Conservation (phyloP, 1,140 invertebrate species). For the Liolophura sinensis region DNA sequence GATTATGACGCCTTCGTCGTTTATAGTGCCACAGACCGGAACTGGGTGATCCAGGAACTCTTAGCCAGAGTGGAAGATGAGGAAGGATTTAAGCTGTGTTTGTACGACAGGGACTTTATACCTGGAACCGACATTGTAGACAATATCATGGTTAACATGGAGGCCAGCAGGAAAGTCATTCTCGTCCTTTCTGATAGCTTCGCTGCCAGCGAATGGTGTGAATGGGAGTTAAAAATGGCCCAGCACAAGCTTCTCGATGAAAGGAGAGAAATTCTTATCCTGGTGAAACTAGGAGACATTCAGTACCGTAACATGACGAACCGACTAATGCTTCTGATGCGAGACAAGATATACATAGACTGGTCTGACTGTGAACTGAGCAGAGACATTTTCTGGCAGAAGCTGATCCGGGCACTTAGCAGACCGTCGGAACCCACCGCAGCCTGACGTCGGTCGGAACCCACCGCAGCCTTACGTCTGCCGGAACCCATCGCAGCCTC, state of each 20-base stretch:
- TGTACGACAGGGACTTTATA: conserved; percentile 87
- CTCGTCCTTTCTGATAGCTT: conserved; percentile 68
- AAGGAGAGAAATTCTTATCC: conserved; percentile 77
- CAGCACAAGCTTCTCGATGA: conserved; percentile 85
- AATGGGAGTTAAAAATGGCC: conserved; percentile 71
- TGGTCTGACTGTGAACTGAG: conserved; percentile 78
- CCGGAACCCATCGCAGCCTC: too few species aligned
- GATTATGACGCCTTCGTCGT: conserved; percentile 18
- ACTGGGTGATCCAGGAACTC: conserved; percentile 14
- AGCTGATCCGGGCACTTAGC: conserved; percentile 62
- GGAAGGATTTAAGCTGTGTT: conserved; percentile 76
- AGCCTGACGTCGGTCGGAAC: too few species aligned
- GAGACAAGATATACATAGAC: conserved; percentile 66
- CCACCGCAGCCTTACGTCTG: too few species aligned
- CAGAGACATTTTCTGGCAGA: conserved; percentile 86
- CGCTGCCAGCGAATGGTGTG: conserved; percentile 68
- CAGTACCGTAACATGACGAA: conserved; percentile 60
- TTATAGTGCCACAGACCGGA: conserved; percentile 12
- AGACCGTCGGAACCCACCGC: too few species aligned
- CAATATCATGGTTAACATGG: conserved; percentile 64
- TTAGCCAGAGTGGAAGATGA: conserved; percentile 12
- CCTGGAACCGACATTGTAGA: conserved; percentile 73
- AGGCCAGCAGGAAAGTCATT: conserved; percentile 66
- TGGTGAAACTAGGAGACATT: conserved; percentile 83
- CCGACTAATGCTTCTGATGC: conserved; percentile 64